Percentiles rank a stretch among this genome's conserved stretches.
phyloP scores from a whole-genome alignment of 1,140 invertebrate genomes.

The Heliconius congener region DNA sequence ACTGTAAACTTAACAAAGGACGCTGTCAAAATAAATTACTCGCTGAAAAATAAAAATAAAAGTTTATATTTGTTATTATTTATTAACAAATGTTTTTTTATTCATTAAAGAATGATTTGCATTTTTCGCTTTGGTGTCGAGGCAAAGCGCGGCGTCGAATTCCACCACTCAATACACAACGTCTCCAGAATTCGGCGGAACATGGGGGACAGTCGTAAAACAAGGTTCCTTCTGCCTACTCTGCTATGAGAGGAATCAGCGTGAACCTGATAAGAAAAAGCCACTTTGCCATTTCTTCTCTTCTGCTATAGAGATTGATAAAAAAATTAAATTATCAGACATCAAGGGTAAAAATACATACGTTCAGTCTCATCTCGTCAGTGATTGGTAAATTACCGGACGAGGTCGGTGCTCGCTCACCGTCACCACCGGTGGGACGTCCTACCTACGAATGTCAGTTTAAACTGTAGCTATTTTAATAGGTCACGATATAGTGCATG shows the following conservation, averaged over 20 bases:
- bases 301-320: background rate
- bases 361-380: constrained; percentile 37
- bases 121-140: too few species aligned
- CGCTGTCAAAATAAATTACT: constrained; percentile 26
- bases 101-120: too few species aligned
- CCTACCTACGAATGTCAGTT: constrained; percentile 42
- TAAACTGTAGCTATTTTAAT: constrained; percentile 39
- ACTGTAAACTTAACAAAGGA: constrained; percentile 68
- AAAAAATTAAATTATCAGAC: constrained; percentile 24
- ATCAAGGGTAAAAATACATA: constrained; percentile 37
- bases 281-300: background rate
- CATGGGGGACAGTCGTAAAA: too few species aligned
- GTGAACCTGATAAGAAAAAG: background rate
- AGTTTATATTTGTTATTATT: too few species aligned
- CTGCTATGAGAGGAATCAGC: too few species aligned
- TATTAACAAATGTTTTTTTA: too few species aligned
- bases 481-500: constrained; percentile 21
- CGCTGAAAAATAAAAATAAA: background rate
- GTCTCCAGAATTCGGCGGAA: too few species aligned
- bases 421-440: background rate
- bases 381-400: constrained; percentile 46
- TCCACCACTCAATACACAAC: too few species aligned
- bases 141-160: too few species aligned
- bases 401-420: constrained; percentile 32
- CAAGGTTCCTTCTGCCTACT: too few species aligned